phyloP scores from a whole-genome alignment of 2,797 vertebrate genomes.

The Silurus aristotelis region DNA sequence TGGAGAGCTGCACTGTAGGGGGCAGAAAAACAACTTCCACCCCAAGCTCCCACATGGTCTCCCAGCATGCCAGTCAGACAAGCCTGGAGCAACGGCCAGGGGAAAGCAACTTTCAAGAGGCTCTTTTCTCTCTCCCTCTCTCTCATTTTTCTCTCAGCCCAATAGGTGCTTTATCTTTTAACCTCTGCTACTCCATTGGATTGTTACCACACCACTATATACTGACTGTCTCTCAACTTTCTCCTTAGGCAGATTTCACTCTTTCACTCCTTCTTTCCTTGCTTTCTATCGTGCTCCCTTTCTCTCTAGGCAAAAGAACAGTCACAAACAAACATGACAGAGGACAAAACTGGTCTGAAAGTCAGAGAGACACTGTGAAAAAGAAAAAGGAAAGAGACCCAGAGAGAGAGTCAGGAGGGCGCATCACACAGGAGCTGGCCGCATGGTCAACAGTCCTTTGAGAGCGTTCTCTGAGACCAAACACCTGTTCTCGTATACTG shows the following conservation, averaged over 20 bases:
- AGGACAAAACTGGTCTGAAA: slow-evolving; percentile 43
- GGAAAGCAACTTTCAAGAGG: slow-evolving; percentile 54
- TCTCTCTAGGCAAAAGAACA: slow-evolving; percentile 55
- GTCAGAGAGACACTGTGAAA: slow-evolving; percentile 40
- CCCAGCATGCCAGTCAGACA: slow-evolving; percentile 62
- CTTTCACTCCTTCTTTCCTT: slow-evolving; percentile 42
- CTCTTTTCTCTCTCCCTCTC: slow-evolving; percentile 1
- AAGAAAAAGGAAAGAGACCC: slow-evolving; percentile 28
- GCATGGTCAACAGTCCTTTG: slow-evolving; percentile 59
- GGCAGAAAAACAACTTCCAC: slow-evolving; percentile 82
- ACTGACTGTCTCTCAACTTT: slow-evolving; percentile 19
- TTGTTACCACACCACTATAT: slow-evolving; percentile 13
- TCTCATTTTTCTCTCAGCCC: not conserved
- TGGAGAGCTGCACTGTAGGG: slow-evolving; percentile 72
- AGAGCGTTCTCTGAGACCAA: slow-evolving; percentile 56
- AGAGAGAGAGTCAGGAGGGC: slow-evolving; percentile 34
- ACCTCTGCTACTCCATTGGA: slow-evolving; percentile 19
- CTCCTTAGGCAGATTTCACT: not conserved
- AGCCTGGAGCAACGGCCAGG: slow-evolving; percentile 60
- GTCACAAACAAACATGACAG: slow-evolving; percentile 51
- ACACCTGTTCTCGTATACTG: slow-evolving; percentile 59
- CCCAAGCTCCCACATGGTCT: slow-evolving; percentile 74
- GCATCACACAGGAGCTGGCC: slow-evolving; percentile 54
- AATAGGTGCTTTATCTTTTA: slow-evolving; percentile 15
- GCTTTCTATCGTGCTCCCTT: slow-evolving; percentile 65